phyloP scores from a whole-genome alignment of 2,113 vertebrate genomes.

The Protobothrops flavoviridis region DNA sequence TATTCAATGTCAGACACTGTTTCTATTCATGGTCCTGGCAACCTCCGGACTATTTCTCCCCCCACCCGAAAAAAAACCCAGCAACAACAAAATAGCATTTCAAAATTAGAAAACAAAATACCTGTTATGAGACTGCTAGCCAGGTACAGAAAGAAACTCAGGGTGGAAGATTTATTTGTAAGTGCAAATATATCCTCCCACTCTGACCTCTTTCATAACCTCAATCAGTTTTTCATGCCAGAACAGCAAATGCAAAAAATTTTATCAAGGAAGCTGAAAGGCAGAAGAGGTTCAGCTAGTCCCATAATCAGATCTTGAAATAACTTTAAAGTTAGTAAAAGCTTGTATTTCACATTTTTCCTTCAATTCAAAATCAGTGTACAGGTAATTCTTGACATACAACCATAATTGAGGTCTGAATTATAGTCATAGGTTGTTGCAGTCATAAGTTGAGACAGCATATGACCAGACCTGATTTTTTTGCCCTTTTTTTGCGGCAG shows the following conservation, averaged over 20 bases:
- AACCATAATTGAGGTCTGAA: background rate
- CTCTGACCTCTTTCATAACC: constrained; percentile 40
- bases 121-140: constrained; percentile 39
- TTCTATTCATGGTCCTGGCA: constrained; percentile 51
- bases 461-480: background rate
- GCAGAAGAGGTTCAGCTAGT: background rate
- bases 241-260: background rate
- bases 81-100: constrained; percentile 27
- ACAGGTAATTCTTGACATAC: background rate
- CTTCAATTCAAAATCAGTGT: constrained; percentile 41
- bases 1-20: constrained; percentile 41
- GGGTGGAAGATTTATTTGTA: constrained; percentile 43
- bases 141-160: constrained; percentile 42
- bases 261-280: background rate
- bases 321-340: background rate
- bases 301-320: background rate
- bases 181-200: constrained; percentile 33
- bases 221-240: constrained; percentile 16
- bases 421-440: background rate
- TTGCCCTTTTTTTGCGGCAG: background rate
- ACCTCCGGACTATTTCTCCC: background rate
- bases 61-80: background rate
- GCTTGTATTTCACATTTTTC: constrained; percentile 44
- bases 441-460: background rate
- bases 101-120: constrained; percentile 44